phyloP scores from a whole-genome alignment of 2,888 invertebrate species.

The Cerceris ruficornis region DNA sequence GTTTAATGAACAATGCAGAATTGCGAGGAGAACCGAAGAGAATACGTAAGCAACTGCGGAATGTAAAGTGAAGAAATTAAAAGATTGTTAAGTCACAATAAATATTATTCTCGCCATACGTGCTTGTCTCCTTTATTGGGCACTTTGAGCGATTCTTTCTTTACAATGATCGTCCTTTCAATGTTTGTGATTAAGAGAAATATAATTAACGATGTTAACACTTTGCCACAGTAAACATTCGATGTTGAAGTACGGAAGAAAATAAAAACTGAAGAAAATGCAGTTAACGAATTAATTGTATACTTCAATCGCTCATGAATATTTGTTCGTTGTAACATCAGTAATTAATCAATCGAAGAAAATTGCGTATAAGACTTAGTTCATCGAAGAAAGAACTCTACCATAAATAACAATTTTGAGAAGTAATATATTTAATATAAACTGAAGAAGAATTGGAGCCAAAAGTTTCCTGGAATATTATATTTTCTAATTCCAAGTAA shows the following conservation, averaged over 20 bases:
- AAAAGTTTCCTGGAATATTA: background rate
- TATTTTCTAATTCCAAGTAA: background rate
- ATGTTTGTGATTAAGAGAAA: slow-evolving; percentile 24
- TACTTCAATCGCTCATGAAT: no score
- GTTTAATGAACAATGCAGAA: background rate
- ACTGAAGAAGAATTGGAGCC: background rate
- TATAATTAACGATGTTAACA: slow-evolving; percentile 9
- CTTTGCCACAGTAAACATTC: no score
- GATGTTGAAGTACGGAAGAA: no score
- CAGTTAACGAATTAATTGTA: no score
- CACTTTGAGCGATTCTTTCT: slow-evolving; percentile 60
- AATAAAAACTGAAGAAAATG: no score
- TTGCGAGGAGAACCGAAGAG: background rate
- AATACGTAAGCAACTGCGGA: background rate
- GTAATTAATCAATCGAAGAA: no score
- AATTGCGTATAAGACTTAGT: no score
- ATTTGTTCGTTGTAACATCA: no score
- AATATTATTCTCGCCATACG: slow-evolving; percentile 30
- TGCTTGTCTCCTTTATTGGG: slow-evolving; percentile 59
- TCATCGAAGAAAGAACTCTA: no score
- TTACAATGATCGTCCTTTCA: slow-evolving; percentile 43
- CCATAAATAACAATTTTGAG: no score
- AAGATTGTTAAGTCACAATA: slow-evolving; percentile 15
- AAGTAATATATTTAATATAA: slow-evolving; percentile 6
- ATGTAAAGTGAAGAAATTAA: background rate